Evolutionary conservation across 2,797 vertebrate genomes (phyloP), one percentile per base, ranked within the genome.

Genomic region (Chrosomus eos): DNA sequence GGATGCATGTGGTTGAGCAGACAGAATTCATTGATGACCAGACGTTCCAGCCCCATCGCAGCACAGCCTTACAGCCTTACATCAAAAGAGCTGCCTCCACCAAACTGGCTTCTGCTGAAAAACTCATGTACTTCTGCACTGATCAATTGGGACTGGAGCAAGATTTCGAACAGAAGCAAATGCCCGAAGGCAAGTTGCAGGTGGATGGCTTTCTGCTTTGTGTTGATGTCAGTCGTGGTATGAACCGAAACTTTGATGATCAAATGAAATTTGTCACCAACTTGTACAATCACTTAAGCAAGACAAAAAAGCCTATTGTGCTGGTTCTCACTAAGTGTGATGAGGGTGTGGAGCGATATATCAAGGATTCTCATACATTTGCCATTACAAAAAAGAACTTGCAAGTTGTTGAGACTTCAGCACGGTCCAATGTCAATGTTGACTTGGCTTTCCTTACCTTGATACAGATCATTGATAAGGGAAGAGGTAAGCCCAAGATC

Each of bases 21-120:
- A 97, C 96, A 0, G 96, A 97, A 77, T 97, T 97, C 81, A 97
- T 97, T 0, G 96, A 97, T n/a, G 96, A 97, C 85, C 96, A 97
- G 88, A 97, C 96, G 31, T 97, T 97, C 64, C 96, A 97, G 3
- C 96, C 96, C 0, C 96, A 97, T 85, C 96, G 96, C 58, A 97
- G 96, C 94, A 97, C 96, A 0, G 96, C 96, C 10, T 85, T 97
- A 87, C 96, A 97, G 89, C 96, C 96, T 64, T 97, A 97, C 75
- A 95, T 97, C 91, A 97, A 97, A 77, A 89, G 96, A 70, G 96
- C 96, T 0, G 96, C 96, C 0, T 95, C 95, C 0, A 96, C 95
- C 89, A 97, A 97, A 83, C 89, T 97, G 45, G 96, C 96, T 0
- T 97, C 96, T 1, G 96, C 96, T 0, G 96, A 97, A 88, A 97